Evolutionary conservation across 1,140 invertebrate species (phyloP), one percentile per base, ranked within the genome.

Genomic region (Bombus picipes): DNA sequence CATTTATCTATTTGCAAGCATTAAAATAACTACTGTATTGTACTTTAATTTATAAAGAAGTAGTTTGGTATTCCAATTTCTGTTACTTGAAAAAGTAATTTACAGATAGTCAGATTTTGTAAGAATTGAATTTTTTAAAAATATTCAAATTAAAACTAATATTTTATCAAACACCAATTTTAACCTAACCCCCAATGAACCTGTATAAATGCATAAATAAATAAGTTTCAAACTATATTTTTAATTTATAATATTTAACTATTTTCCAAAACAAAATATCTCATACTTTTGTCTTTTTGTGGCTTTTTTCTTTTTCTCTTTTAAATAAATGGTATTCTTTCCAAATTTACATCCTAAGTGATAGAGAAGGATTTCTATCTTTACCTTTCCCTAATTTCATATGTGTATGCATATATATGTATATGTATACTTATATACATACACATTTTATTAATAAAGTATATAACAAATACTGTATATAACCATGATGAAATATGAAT

Each of bases 401-500:
- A 47, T n/a, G 5, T 73, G 22, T 75, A 53, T 76, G 39, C 37
- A 65, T 39, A 47, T 18, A 66, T 41, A 10, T 53, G 47, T 41
- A 66, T 41, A 65, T 32, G 10, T 47, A 65, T 41, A 66, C 25
- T 18, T 28, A 65, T n/a, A n/a, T 2, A 77, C 5, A 15, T 10
- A 22, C 37, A 86, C 57, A 86, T 37, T 80, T 43, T 12, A 82
- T 85, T 59, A 78, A 65, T 81, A 78, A 88, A 88, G 70, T 75
- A 75, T 75, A 32, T 86, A 88, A 89, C 73, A 74, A 86, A 86
- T 53, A 74, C 70, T 70, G 18, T 88, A 75, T 77, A 65, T 65
- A 76, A 78, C 34, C 47, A 72, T 37, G 15, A 18, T 65, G 62
- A 75, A 39, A 79, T 41, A 39, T 28, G 43, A 73, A 43, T 71